Conservation (phyloP, 1,140 invertebrate genomes). For the Lepidostoma basale region DNA sequence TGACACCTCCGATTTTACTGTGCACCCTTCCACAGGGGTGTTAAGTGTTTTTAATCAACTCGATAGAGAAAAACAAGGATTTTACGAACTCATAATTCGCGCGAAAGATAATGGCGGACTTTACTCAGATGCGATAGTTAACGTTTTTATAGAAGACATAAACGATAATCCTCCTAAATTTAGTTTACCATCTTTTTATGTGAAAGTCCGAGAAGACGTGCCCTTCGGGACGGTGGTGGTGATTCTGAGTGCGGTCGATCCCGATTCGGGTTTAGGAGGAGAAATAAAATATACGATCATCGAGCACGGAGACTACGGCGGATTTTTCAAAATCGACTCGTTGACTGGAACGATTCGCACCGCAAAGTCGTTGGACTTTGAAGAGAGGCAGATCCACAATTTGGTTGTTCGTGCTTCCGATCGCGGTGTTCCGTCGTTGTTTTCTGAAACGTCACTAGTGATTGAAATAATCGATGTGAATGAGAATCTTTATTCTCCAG, state of each 20-base stretch:
- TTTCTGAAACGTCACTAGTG: slow-evolving; percentile 70
- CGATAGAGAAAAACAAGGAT: slow-evolving; percentile 77
- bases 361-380: slow-evolving; percentile 74
- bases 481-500: slow-evolving; percentile 81
- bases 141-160: slow-evolving; percentile 78
- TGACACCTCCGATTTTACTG: slow-evolving; percentile 77
- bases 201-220: slow-evolving; percentile 86
- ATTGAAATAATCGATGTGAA: slow-evolving; percentile 89
- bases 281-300: slow-evolving; percentile 72
- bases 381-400: slow-evolving; percentile 80
- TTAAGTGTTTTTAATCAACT: slow-evolving; percentile 71
- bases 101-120: slow-evolving; percentile 74
- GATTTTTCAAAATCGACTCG: slow-evolving; percentile 72
- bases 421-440: slow-evolving; percentile 69
- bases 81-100: slow-evolving; percentile 78
- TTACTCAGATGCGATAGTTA: slow-evolving; percentile 73
- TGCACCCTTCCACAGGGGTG: slow-evolving; percentile 75
- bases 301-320: slow-evolving; percentile 61
- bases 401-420: slow-evolving; percentile 77
- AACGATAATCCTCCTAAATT: slow-evolving; percentile 87
- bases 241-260: slow-evolving; percentile 78
- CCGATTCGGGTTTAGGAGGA: slow-evolving; percentile 78
- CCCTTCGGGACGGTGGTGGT: slow-evolving; percentile 82
- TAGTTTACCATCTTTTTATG: slow-evolving; percentile 69
- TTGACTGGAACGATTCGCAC: slow-evolving; percentile 80